phyloP scores from a whole-genome alignment of 2,888 invertebrate genomes.

The Sericinus montela region DNA sequence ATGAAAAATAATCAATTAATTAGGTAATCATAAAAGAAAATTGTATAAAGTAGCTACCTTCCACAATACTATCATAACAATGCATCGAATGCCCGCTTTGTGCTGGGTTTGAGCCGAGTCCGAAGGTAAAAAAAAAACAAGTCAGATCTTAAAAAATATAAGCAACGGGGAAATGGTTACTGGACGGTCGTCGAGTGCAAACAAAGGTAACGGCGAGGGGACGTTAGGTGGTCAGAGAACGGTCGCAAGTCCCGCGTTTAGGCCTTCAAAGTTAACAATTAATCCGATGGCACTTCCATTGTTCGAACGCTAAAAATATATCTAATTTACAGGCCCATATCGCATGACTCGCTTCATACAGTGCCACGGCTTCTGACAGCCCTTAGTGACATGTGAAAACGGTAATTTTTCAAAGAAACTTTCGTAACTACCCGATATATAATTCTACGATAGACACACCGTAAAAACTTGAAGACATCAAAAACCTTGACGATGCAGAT shows the following conservation, averaged over 20 bases:
- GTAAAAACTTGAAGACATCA: no score
- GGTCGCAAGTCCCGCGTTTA: neutral
- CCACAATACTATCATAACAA: slow-evolving; percentile 37
- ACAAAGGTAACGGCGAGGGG: slow-evolving; percentile 21
- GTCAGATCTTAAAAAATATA: slow-evolving; percentile 47
- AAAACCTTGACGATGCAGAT: neutral
- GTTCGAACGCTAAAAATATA: neutral
- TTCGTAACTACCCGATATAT: no score
- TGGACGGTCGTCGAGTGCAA: slow-evolving; percentile 61
- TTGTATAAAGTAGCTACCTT: slow-evolving; percentile 50
- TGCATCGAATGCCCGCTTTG: slow-evolving; percentile 39
- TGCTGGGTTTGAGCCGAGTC: slow-evolving; percentile 37
- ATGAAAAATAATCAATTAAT: slow-evolving; percentile 32
- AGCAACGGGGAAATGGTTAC: slow-evolving; percentile 42
- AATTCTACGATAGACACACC: no score
- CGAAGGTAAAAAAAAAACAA: neutral
- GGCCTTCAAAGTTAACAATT: neutral
- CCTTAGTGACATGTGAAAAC: neutral
- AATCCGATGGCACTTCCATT: neutral
- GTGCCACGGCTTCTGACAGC: neutral
- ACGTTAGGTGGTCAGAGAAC: neutral
- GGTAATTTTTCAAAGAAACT: no score
- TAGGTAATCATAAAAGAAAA: slow-evolving; percentile 25
- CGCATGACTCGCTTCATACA: neutral
- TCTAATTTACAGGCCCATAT: neutral